Evolutionary conservation across 1,140 invertebrate species (phyloP).

Genomic region (Watersipora subatra): DNA sequence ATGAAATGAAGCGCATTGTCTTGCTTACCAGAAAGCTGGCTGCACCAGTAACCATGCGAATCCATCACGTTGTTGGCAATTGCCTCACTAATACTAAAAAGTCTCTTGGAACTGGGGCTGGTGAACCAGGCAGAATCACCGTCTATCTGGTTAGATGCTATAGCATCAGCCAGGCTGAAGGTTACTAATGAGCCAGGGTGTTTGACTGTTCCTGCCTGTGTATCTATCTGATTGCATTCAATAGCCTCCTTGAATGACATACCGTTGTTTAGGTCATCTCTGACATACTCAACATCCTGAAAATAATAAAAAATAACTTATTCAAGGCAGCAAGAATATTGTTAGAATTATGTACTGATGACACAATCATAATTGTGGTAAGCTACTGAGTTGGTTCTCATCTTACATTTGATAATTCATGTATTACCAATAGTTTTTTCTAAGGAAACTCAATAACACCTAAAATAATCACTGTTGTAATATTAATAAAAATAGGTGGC

Average conservation of each 20-base stretch:
- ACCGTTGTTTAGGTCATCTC: neutral
- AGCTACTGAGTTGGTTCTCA: too few species aligned
- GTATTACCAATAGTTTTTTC: too few species aligned
- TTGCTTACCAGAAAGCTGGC: neutral
- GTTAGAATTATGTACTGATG: too few species aligned
- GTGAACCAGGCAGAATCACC: conserved; percentile 48
- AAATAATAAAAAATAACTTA: neutral
- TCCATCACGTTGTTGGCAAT: neutral
- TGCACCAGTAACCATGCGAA: neutral
- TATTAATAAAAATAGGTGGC: too few species aligned
- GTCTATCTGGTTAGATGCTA: conserved; percentile 54
- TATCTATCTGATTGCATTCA: conserved; percentile 63
- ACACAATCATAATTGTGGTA: too few species aligned
- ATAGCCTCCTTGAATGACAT: conserved; percentile 22
- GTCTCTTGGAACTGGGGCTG: neutral
- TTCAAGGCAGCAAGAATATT: too few species aligned
- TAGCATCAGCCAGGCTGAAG: conserved; percentile 24
- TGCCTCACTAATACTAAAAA: neutral
- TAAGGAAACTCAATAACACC: too few species aligned
- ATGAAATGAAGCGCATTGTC: too few species aligned
- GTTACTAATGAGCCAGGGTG: conserved; percentile 65
- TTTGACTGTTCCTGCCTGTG: conserved; percentile 55
- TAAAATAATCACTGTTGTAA: too few species aligned
- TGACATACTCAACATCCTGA: neutral
- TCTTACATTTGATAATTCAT: too few species aligned